Evolutionary conservation across 2,797 vertebrate species (phyloP), one percentile per base, ranked within the genome.

Genomic region (Gallinago stenura): DNA sequence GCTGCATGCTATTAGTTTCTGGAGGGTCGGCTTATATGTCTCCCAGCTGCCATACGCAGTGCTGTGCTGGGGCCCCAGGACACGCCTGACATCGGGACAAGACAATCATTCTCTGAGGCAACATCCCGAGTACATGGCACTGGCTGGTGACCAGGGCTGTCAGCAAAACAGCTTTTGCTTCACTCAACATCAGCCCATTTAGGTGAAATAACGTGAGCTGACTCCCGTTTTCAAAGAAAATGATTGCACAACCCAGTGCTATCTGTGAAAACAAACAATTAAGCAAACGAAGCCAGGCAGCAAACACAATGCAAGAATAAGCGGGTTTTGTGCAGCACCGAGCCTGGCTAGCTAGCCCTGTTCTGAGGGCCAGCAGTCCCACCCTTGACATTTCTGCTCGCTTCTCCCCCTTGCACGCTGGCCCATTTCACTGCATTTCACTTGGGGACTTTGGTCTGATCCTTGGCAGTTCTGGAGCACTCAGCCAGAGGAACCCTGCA

Each of bases 241-340:
- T 33, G 77, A 53, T 96, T 96, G 87, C 96, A 96, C 89, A 96
- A 96, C 61, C 43, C 70, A 26, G 53, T 48, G 72, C 91, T 96
- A 95, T 96, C 96, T 94, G 69, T 78, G 93, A 94, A 93, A 93
- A 93, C 81, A 96, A 93, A 84, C 76, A 82, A 75, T 80, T 84
- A 93, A 83, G 81, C 89, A 93, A 96, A 97, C 28, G 0, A 93
- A 92, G n/a, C 69, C 78, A 82, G 76, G 69, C 84, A 86, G 65
- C 73, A 71, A 85, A 43, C 54, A 78, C 89, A 60, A 7, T 28
- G 64, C 64, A 91, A 45, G 51, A 75, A 28, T 73, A 82, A 86
- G 81, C 7, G 61, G 30, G 15, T 77, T 92, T 51, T 53, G 31
- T 22, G 71, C 48, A 91, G 65, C 0, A 0, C 90, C 26, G 16